Evolutionary conservation across 2,888 invertebrate genomes (phyloP).

Genomic region (Pilophorus perplexus): DNA sequence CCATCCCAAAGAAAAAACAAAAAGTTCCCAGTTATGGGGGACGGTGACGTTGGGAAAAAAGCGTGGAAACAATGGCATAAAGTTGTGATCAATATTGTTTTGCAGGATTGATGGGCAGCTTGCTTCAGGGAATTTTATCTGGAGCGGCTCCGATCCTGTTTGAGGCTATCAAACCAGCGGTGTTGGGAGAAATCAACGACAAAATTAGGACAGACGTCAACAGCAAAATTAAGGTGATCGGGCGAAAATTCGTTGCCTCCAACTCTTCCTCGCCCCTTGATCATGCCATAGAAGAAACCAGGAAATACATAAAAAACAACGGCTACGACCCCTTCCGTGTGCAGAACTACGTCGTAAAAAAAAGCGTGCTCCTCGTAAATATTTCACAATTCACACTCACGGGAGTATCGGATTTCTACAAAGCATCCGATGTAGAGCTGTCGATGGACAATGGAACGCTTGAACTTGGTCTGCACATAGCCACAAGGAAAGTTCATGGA

Average conservation of each 20-base stretch:
- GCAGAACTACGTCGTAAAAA: constrained; percentile 43
- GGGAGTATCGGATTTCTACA: constrained; percentile 76
- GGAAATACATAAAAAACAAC: constrained; percentile 63
- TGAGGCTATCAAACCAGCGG: constrained; percentile 80
- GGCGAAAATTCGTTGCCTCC: constrained; percentile 75
- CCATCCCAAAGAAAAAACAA: too few species aligned
- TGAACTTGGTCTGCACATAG: constrained; percentile 69
- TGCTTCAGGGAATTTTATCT: constrained; percentile 71
- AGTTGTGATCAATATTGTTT: too few species aligned
- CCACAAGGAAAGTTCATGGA: constrained; percentile 75
- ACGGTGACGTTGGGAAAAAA: too few species aligned
- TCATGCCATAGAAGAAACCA: constrained; percentile 70
- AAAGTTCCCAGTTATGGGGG: too few species aligned
- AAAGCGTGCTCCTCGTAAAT: constrained; percentile 45
- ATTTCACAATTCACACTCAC: constrained; percentile 54
- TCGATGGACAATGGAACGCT: constrained; percentile 69
- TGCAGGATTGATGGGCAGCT: constrained; percentile 68
- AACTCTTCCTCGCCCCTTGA: constrained; percentile 37
- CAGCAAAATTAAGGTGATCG: constrained; percentile 66
- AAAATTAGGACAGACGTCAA: constrained; percentile 72
- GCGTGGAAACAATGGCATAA: too few species aligned
- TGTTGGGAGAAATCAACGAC: constrained; percentile 73
- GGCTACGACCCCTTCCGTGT: constrained; percentile 69
- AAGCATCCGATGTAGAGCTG: constrained; percentile 73
- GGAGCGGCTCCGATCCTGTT: constrained; percentile 77